phyloP scores from a whole-genome alignment of 2,113 vertebrate genomes.

The Xenus cinereus region DNA sequence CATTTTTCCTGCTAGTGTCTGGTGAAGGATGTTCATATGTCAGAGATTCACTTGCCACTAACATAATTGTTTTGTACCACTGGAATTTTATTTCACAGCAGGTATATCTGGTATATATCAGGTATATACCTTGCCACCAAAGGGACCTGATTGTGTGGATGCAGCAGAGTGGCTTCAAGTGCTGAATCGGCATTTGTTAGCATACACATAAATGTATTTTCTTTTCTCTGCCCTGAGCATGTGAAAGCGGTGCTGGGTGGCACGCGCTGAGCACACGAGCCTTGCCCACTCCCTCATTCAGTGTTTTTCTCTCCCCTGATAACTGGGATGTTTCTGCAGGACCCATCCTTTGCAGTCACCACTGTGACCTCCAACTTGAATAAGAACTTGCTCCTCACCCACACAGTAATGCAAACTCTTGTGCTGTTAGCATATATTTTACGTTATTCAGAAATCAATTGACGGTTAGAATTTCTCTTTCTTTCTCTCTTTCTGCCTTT shows the following conservation, averaged over 20 bases:
- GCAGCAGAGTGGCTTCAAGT: not conserved
- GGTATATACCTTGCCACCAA: accelerated
- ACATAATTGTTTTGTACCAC: not conserved
- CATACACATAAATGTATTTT: not conserved
- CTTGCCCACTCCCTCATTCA: not conserved
- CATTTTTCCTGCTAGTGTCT: not conserved
- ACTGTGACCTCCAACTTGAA: not conserved
- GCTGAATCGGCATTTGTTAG: not conserved
- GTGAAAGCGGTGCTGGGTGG: not conserved
- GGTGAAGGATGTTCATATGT: not conserved
- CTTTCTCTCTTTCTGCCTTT: not conserved
- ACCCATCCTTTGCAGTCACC: not conserved
- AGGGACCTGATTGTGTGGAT: not conserved
- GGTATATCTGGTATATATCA: too few species aligned
- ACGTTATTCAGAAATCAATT: not conserved
- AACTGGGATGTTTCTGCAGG: not conserved
- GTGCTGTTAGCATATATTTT: not conserved
- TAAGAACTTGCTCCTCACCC: not conserved
- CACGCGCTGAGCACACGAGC: not conserved
- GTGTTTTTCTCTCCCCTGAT: not conserved
- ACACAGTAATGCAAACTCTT: not conserved
- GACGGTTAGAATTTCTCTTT: not conserved
- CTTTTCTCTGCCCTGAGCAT: not conserved
- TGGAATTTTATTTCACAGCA: not conserved
- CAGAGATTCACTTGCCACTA: not conserved